Evolutionary conservation across 2,888 invertebrate species (phyloP).

Genomic region (Drosophila phalerata): DNA sequence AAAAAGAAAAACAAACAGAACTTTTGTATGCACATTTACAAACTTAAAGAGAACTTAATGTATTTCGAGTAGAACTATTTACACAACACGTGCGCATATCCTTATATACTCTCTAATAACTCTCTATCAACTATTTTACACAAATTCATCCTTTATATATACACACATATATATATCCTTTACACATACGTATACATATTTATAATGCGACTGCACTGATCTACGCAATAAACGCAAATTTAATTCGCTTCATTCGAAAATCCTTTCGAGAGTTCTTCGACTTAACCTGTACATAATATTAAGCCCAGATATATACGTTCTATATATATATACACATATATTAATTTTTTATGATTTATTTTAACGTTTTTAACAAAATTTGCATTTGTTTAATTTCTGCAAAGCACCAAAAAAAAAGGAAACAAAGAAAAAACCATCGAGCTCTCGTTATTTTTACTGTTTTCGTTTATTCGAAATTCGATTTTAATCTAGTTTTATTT

Average conservation of each 20-base stretch:
- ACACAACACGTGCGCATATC: constrained; percentile 68
- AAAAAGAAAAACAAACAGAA: constrained; percentile 24
- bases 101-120: constrained; percentile 59
- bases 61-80: constrained; percentile 35
- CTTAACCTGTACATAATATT: constrained; percentile 59
- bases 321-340: constrained; percentile 15
- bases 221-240: constrained; percentile 58
- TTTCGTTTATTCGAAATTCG: constrained; percentile 49
- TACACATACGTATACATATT: constrained; percentile 25
- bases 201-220: constrained; percentile 46
- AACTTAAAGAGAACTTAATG: constrained; percentile 23
- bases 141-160: constrained; percentile 33
- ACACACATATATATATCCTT: constrained; percentile 31
- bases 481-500: constrained; percentile 57
- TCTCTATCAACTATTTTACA: constrained; percentile 45
- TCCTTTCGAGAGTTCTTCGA: constrained; percentile 42
- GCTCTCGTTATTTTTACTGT: constrained; percentile 48
- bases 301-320: constrained; percentile 23
- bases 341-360: constrained; percentile 30
- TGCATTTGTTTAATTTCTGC: constrained; percentile 64
- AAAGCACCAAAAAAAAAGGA: constrained; percentile 52
- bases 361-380: constrained; percentile 40
- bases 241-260: constrained; percentile 56
- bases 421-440: constrained; percentile 20
- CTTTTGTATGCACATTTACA: constrained; percentile 63